These are phyloP conservation scores for Bubalus kerabau DNA, from an alignment of 2,113 vertebrate genomes.

Conservation along the genomic window DNA sequence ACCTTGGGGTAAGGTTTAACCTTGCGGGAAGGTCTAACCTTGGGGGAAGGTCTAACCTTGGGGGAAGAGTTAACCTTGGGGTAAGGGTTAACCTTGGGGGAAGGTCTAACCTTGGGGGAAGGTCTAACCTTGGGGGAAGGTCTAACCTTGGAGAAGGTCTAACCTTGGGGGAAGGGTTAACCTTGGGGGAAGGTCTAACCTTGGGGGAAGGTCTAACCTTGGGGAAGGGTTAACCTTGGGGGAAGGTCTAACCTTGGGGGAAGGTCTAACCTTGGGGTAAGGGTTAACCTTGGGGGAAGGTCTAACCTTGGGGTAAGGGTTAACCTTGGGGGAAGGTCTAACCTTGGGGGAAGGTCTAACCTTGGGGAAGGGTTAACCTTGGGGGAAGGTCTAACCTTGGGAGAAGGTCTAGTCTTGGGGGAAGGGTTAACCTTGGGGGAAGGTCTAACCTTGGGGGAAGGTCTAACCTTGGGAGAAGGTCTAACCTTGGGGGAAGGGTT, in stretches of 20 bases:
- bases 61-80: background rate
- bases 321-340: too few relatives aligned
- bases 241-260: background rate
- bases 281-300: too few relatives aligned
- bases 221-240: background rate
- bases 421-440: background rate
- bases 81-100: too few relatives aligned
- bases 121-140: too few relatives aligned
- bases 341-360: too few relatives aligned
- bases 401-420: background rate
- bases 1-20: too few relatives aligned
- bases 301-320: accelerated
- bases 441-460: too few relatives aligned
- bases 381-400: background rate
- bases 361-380: too few relatives aligned
- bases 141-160: too few relatives aligned
- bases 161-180: background rate
- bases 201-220: background rate
- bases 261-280: too few relatives aligned
- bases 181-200: background rate
- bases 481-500: background rate
- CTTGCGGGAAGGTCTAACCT: too few relatives aligned
- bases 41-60: background rate
- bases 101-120: too few relatives aligned
- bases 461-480: background rate